Percentiles rank a stretch among this genome's conserved stretches.
phyloP scores from a whole-genome alignment of 2,113 vertebrate species.

The Vidua chalybeata region DNA sequence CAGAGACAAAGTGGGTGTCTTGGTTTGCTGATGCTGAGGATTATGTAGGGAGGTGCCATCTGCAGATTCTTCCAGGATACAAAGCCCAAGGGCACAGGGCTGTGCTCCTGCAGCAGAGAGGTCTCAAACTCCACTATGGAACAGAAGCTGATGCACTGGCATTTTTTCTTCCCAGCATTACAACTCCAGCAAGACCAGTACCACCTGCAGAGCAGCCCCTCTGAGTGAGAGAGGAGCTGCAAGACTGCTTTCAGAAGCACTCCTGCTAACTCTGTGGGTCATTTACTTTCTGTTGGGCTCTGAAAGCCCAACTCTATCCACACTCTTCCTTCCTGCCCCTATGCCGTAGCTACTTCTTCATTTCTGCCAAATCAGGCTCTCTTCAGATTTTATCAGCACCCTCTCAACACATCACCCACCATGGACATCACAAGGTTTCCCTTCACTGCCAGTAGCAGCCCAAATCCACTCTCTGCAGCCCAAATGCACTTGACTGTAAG shows the following conservation, averaged over 20 bases:
- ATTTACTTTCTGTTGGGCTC: not conserved
- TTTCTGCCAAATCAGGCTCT: not conserved
- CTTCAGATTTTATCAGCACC: not conserved
- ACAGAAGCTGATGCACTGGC: not conserved
- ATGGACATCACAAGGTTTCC: not conserved
- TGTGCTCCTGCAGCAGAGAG: not conserved
- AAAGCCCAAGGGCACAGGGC: not conserved
- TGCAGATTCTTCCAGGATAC: not conserved
- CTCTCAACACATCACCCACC: not conserved
- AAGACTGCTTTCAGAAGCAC: not conserved
- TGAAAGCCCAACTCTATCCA: not conserved
- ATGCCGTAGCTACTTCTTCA: not conserved
- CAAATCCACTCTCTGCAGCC: not conserved
- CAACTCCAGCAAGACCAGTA: not conserved
- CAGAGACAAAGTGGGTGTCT: not conserved
- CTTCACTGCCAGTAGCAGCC: not conserved
- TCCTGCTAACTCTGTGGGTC: not conserved
- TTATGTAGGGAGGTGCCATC: not conserved
- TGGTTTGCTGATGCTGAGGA: not conserved
- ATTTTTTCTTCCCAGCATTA: not conserved
- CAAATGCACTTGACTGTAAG: not conserved
- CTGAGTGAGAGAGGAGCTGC: not conserved
- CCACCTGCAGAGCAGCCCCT: not conserved
- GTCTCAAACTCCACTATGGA: not conserved
- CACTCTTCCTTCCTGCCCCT: not conserved